phyloP scores from a whole-genome alignment of 2,888 invertebrate species.

The Epinotia demarniana region DNA sequence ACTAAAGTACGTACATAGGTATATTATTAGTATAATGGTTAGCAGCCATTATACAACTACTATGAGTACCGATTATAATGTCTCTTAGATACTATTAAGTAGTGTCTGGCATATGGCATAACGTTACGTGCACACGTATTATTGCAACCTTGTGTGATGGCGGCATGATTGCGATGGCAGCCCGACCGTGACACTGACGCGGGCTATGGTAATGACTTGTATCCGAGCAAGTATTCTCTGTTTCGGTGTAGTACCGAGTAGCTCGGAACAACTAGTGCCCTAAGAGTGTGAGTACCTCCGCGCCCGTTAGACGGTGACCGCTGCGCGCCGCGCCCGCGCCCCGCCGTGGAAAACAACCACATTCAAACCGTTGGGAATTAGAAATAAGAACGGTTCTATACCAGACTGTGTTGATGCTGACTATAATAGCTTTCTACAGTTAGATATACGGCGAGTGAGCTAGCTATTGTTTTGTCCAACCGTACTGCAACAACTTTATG shows the following conservation, averaged over 20 bases:
- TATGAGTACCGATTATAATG: not conserved
- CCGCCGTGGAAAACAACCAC: conserved; percentile 63
- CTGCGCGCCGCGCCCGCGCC: conserved; percentile 61
- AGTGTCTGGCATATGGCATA: conserved; percentile 59
- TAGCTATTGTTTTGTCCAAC: conserved; percentile 18
- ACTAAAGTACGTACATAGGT: no score
- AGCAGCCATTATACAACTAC: not conserved
- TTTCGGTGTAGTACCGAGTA: conserved; percentile 61
- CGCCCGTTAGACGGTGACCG: conserved; percentile 81
- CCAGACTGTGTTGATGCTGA: conserved; percentile 42
- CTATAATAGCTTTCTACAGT: conserved; percentile 41
- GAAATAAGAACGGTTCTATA: conserved; percentile 48
- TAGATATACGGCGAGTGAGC: conserved; percentile 29
- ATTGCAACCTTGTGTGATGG: conserved; percentile 76
- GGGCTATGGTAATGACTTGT: conserved; percentile 73
- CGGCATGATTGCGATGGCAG: conserved; percentile 68
- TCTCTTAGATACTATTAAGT: conserved; percentile 54
- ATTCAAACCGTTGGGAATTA: conserved; percentile 64
- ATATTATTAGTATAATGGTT: no score
- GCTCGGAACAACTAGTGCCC: conserved; percentile 62
- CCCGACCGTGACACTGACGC: conserved; percentile 79
- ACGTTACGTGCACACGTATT: conserved; percentile 73
- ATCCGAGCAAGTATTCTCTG: conserved; percentile 54
- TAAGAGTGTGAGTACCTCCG: conserved; percentile 67
- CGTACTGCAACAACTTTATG: conserved; percentile 22